Conservation (phyloP, 2,888 invertebrate genomes). For the Isotomurus palustris region DNA sequence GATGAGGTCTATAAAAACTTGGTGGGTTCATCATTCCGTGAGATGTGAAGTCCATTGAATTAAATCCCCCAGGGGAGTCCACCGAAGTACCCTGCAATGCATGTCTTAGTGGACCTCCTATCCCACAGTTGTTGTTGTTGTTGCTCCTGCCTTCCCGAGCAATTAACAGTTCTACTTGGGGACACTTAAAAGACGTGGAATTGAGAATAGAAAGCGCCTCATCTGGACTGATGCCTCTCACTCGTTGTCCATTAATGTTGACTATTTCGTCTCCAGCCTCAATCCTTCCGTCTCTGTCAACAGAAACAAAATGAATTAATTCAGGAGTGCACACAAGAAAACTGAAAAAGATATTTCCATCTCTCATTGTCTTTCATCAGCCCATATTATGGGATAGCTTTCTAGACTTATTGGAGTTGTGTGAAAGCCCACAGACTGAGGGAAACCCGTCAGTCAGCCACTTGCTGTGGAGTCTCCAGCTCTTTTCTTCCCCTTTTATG, state of each 20-base stretch:
- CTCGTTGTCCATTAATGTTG: conserved; percentile 65
- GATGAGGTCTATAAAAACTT: conserved; percentile 9
- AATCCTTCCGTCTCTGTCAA: conserved; percentile 61
- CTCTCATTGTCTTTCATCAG: conserved; percentile 7
- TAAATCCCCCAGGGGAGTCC: background rate
- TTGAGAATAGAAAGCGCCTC: conserved; percentile 32
- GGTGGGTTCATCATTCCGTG: background rate
- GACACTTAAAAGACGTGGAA: conserved; percentile 36
- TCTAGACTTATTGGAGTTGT: background rate
- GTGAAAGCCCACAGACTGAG: background rate
- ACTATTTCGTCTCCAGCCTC: conserved; percentile 67
- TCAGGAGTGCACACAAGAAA: too few relatives aligned
- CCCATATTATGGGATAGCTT: background rate
- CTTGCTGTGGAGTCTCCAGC: too few relatives aligned
- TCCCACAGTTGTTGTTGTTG: background rate
- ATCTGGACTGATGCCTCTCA: conserved; percentile 57
- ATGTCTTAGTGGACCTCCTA: conserved; percentile 6
- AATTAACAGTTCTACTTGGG: conserved; percentile 41
- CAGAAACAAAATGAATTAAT: conserved; percentile 12
- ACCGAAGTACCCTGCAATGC: background rate
- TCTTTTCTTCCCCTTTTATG: conserved; percentile 7
- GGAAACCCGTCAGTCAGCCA: background rate
- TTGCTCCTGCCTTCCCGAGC: conserved; percentile 27
- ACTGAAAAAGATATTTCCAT: conserved; percentile 10
- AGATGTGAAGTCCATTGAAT: background rate